A percentile compares a stretch with the other conserved stretches of the same genome.
phyloP scores from a whole-genome alignment of 53 echinoderm and acorn worm genomes.

The Antedon mediterranea region DNA sequence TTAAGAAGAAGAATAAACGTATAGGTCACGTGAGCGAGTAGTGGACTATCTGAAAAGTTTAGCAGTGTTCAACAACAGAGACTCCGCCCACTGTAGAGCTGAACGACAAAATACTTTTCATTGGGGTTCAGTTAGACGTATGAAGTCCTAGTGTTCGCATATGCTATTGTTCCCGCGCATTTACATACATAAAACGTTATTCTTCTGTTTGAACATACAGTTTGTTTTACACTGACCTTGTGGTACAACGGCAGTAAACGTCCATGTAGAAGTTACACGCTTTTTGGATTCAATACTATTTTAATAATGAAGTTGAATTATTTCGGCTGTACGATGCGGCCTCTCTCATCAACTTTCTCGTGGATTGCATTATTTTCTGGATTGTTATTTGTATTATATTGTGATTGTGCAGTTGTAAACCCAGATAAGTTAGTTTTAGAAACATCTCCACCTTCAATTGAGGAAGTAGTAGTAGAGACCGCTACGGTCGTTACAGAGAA shows the following conservation, averaged over 20 bases:
- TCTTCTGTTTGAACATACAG: background rate
- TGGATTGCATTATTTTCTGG: background rate
- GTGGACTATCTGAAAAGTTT: background rate
- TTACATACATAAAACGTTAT: background rate
- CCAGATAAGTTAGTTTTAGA: background rate
- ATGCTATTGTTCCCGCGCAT: background rate
- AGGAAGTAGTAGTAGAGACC: background rate
- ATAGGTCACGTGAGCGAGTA: background rate
- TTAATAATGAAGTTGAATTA: background rate
- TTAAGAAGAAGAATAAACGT: background rate
- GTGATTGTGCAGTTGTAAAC: constrained; percentile 1
- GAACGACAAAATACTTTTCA: background rate
- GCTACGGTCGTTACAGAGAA: background rate
- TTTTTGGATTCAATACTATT: background rate
- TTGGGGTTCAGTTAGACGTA: background rate
- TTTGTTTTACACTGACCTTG: background rate
- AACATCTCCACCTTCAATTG: background rate
- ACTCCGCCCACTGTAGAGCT: background rate
- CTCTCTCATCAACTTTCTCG: background rate
- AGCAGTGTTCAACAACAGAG: background rate
- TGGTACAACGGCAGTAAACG: background rate
- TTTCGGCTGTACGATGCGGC: background rate
- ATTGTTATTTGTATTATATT: background rate
- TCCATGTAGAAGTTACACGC: background rate
- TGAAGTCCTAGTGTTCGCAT: background rate